Conservation (phyloP, 1,140 invertebrate species). For the Drosophila ironensis region DNA sequence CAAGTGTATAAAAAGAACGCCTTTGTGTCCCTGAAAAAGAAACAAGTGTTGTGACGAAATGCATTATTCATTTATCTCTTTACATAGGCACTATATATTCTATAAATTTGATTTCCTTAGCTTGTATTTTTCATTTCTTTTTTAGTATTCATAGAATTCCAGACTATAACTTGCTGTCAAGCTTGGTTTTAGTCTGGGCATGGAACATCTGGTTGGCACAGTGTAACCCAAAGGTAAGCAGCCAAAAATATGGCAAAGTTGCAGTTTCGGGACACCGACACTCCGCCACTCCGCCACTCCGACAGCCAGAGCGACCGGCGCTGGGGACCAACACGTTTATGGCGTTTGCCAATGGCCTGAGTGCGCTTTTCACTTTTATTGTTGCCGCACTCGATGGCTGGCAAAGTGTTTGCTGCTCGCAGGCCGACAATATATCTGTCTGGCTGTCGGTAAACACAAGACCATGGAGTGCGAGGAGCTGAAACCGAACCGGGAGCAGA, state of each 20-base stretch:
- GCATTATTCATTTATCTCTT: too few species aligned
- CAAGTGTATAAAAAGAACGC: too few species aligned
- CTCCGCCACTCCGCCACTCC: too few species aligned
- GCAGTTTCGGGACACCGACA: conserved; percentile 28
- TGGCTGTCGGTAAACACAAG: conserved; percentile 61
- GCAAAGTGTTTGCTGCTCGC: conserved; percentile 47
- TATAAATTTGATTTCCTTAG: too few species aligned
- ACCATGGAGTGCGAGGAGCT: background rate
- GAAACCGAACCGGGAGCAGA: background rate
- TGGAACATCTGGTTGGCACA: too few species aligned
- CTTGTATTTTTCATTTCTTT: too few species aligned
- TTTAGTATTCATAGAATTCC: too few species aligned
- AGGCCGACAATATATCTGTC: conserved; percentile 60
- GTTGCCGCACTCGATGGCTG: conserved; percentile 40
- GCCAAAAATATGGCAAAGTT: conserved; percentile 7
- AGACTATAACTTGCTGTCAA: background rate
- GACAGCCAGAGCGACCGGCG: conserved; percentile 8
- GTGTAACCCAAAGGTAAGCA: conserved; percentile 31
- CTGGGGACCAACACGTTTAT: conserved; percentile 61
- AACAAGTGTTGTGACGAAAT: too few species aligned
- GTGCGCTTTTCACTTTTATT: conserved; percentile 74
- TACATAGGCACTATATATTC: too few species aligned
- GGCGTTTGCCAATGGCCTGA: conserved; percentile 71
- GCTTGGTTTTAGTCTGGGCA: background rate
- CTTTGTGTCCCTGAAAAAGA: too few species aligned